Percentiles rank a stretch among this genome's conserved stretches.
phyloP scores from a whole-genome alignment of 2,797 vertebrate species.

The Enoplosus armatus region DNA sequence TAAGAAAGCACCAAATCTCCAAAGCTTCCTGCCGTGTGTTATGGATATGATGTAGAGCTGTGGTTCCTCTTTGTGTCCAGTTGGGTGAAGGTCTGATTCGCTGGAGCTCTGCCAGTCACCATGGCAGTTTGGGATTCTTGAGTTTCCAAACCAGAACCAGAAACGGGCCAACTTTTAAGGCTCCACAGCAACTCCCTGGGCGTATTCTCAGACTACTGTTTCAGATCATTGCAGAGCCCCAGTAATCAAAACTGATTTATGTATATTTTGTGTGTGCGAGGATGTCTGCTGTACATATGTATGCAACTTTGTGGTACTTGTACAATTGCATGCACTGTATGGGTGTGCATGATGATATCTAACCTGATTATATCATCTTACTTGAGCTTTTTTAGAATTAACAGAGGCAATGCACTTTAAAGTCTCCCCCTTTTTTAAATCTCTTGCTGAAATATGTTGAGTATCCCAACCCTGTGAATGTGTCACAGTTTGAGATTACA shows the following conservation, averaged over 20 bases:
- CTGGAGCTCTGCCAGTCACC: constrained; percentile 77
- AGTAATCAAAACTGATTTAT: constrained; percentile 80
- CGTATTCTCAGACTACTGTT: constrained; percentile 72
- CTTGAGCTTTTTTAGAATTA: constrained; percentile 35
- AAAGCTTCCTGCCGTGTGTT: constrained; percentile 55
- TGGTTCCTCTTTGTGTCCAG: constrained; percentile 61
- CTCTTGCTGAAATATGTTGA: constrained; percentile 20
- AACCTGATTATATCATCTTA: constrained; percentile 36
- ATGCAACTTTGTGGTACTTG: constrained; percentile 43
- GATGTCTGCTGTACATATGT: constrained; percentile 52
- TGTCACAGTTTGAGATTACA: constrained; percentile 42
- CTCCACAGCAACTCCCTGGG: constrained; percentile 60
- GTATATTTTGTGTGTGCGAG: constrained; percentile 56
- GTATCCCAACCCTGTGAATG: constrained; percentile 23
- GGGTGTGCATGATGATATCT: constrained; percentile 32
- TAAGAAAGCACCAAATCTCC: constrained; percentile 53
- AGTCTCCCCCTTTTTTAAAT: neutral
- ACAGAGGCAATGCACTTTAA: constrained; percentile 24
- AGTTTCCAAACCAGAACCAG: constrained; percentile 83
- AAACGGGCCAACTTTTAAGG: constrained; percentile 59
- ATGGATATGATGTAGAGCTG: constrained; percentile 57
- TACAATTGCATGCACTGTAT: constrained; percentile 36
- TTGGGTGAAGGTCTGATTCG: constrained; percentile 76
- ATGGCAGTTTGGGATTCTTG: constrained; percentile 74
- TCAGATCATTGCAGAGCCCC: constrained; percentile 75